These are phyloP conservation scores for Aphidius ervi DNA, from an alignment of 1,140 invertebrate species.

Conservation along the genomic window DNA sequence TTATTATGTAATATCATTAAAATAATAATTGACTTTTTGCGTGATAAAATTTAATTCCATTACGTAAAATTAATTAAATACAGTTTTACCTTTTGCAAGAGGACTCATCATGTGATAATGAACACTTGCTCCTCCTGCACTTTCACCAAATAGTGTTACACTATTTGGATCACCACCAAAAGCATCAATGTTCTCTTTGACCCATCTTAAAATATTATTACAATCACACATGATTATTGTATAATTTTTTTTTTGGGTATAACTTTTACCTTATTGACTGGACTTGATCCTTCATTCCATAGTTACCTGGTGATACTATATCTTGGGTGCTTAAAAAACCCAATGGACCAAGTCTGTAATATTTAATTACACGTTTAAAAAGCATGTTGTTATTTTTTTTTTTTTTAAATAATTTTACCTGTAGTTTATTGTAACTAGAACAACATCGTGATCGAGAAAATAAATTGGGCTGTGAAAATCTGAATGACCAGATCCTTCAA, in stretches of 20 bases:
- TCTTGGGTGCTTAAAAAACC: slow-evolving; percentile 67
- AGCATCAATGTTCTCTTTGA: slow-evolving; percentile 63
- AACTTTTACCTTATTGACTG: slow-evolving; percentile 55
- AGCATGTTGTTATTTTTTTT: background rate
- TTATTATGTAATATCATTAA: too few species aligned
- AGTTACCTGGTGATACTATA: slow-evolving; percentile 62
- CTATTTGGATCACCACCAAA: slow-evolving; percentile 66
- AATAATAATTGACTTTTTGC: too few species aligned
- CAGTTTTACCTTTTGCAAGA: slow-evolving; percentile 58
- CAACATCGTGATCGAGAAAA: slow-evolving; percentile 68
- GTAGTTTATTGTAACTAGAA: slow-evolving; percentile 77
- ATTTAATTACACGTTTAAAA: background rate
- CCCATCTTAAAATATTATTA: slow-evolving; percentile 56
- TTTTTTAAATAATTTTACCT: background rate
- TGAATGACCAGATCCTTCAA: slow-evolving; percentile 62
- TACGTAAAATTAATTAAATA: background rate
- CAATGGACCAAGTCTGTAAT: slow-evolving; percentile 56
- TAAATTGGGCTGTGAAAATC: slow-evolving; percentile 68
- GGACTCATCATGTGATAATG: slow-evolving; percentile 68
- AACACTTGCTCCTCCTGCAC: slow-evolving; percentile 64
- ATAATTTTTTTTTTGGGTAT: too few species aligned
- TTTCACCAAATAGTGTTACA: slow-evolving; percentile 71
- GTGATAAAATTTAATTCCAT: too few species aligned
- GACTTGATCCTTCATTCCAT: slow-evolving; percentile 71
- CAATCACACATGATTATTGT: too few species aligned